A percentile compares a stretch with the other conserved stretches of the same genome.
Evolutionary conservation across 1,140 invertebrate genomes (phyloP).

Genomic region (Drosophila takahashii): DNA sequence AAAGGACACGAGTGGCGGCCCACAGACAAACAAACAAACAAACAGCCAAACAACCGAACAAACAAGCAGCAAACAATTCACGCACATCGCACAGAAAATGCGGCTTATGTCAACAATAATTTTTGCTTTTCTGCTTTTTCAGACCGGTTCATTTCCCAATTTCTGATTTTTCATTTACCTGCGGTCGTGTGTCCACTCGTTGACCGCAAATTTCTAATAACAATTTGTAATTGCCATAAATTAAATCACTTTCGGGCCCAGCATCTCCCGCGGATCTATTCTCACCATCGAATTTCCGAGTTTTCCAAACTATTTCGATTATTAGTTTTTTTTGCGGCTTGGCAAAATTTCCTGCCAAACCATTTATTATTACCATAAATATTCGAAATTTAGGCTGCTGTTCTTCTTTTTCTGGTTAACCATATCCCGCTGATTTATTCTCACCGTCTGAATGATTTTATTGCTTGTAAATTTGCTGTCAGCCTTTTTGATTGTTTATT

Average conservation of each 20-base stretch:
- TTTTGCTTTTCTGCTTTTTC: slow-evolving; percentile 38
- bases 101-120: slow-evolving; percentile 52
- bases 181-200: slow-evolving; percentile 26
- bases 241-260: slow-evolving; percentile 32
- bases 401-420: slow-evolving; percentile 1
- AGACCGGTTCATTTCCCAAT: slow-evolving; percentile 48
- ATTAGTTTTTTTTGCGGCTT: slow-evolving; percentile 12
- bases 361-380: slow-evolving; percentile 14
- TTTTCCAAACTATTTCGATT: neutral
- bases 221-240: slow-evolving; percentile 51
- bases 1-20: slow-evolving; percentile 31
- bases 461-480: neutral
- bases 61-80: slow-evolving; percentile 41
- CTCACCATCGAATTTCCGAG: slow-evolving; percentile 2
- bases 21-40: slow-evolving; percentile 41
- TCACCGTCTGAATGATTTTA: neutral
- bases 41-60: slow-evolving; percentile 24
- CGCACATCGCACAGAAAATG: slow-evolving; percentile 3
- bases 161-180: slow-evolving; percentile 62
- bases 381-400: neutral
- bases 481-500: neutral
- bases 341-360: neutral
- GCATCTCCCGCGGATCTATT: slow-evolving; percentile 11
- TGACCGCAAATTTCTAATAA: slow-evolving; percentile 53
- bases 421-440: slow-evolving; percentile 5